Evolutionary conservation across 2,888 invertebrate genomes (phyloP), one percentile per base, ranked within the genome.

Genomic region (Apodemia mormo): DNA sequence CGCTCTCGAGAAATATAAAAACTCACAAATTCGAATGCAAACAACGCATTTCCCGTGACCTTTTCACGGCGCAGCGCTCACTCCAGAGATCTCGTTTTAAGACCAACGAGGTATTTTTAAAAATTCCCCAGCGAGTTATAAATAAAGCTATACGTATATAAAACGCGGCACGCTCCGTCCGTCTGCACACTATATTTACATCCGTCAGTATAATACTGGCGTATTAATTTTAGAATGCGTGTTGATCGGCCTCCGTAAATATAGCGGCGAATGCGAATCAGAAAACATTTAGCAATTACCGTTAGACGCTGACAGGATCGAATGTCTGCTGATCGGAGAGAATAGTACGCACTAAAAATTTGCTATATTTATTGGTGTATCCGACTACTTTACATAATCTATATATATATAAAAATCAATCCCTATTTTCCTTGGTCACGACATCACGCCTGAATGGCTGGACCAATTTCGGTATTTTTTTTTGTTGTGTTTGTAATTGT

Each of bases 21-120:
- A 30, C 49, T 52, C 33, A 37, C 29, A 65, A 65, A 61, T 64
- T 58, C 65, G 61, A 52, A 68, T 37, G 70, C 66, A 73, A 58
- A 68, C 71, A 74, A 77, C 76, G 71, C 73, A 76, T 81, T 85
- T 82, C 79, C 89, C 88, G 84, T 90, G 91, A 90, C 91, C 91
- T 91, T 91, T 87, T 83, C 83, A 80, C 80, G 76, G 81, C 83
- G 84, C 82, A 83, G 80, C 82, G 78, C 82, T 79, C 77, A 78
- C 74, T 80, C 82, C 78, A 76, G 76, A 76, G 79, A 79, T 80
- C 82, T 83, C 84, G 84, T 85, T 85, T 84, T 85, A 85, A 88
- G 81, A 79, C 80, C 71, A 68, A 73, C 72, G 70, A 69, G 75
- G 72, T 82, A 81, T 82, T 82, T 82, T 79, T 82, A 82, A 80